A percentile compares a stretch with the other conserved stretches of the same genome.
phyloP scores from a whole-genome alignment of 2,113 vertebrate genomes.

The Cyphomyrus discorhynchus region DNA sequence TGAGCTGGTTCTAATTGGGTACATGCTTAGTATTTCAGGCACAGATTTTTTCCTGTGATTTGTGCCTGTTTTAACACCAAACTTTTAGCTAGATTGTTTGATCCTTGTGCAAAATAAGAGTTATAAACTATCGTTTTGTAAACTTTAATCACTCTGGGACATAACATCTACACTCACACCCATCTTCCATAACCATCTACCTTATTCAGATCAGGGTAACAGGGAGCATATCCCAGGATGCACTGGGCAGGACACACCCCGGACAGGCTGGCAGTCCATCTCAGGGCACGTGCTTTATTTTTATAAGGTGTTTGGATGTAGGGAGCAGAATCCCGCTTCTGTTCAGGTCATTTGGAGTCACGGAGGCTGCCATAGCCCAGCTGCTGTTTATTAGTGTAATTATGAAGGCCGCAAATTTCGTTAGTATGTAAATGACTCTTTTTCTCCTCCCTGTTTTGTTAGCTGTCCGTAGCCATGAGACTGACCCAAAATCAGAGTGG shows the following conservation, averaged over 20 bases:
- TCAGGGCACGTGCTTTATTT: neutral
- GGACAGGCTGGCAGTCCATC: neutral
- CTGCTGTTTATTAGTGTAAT: neutral
- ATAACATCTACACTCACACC: neutral
- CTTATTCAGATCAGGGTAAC: neutral
- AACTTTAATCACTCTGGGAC: neutral
- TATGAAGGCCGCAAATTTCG: neutral
- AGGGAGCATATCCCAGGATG: neutral
- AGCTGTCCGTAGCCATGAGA: neutral
- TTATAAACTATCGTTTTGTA: neutral
- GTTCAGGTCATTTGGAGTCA: neutral
- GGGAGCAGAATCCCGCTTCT: neutral
- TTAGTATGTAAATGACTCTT: neutral
- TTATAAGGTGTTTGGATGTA: neutral
- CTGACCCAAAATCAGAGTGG: neutral
- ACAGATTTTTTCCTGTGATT: neutral
- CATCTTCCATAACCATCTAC: neutral
- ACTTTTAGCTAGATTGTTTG: neutral
- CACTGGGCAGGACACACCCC: neutral
- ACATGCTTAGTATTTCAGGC: neutral
- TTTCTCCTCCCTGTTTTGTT: neutral
- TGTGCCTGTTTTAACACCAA: neutral
- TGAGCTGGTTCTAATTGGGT: neutral
- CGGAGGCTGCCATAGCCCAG: neutral
- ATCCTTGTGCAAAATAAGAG: too few species aligned